Evolutionary conservation across 2,113 vertebrate species (phyloP).

Genomic region (Piprites chloris): DNA sequence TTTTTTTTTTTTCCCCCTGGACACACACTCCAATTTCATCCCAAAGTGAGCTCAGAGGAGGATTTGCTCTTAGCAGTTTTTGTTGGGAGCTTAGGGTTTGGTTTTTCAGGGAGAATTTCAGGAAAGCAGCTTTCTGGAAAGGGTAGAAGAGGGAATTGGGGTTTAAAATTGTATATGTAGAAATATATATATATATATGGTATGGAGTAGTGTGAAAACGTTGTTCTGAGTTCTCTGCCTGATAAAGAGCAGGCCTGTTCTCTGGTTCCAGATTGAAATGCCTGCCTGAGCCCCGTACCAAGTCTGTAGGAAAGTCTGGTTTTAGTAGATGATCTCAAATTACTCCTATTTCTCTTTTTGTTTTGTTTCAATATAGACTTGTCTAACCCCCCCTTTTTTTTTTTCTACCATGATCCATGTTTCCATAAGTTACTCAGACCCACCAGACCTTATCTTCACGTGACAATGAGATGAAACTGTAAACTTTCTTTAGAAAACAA

Average conservation of each 20-base stretch:
- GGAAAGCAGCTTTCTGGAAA: neutral
- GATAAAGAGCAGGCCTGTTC: neutral
- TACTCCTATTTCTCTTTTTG: neutral
- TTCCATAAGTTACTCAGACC: neutral
- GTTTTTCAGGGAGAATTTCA: neutral
- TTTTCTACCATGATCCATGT: neutral
- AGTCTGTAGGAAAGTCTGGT: neutral
- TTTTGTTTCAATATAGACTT: neutral
- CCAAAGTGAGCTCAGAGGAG: neutral
- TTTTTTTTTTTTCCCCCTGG: too few relatives aligned
- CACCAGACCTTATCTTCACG: neutral
- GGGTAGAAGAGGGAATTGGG: neutral
- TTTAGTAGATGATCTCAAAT: neutral
- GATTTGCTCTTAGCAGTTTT: neutral
- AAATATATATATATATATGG: neutral
- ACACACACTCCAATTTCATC: neutral
- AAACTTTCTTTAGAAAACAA: neutral
- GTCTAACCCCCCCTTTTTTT: neutral
- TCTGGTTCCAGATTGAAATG: neutral
- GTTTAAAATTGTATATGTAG: neutral
- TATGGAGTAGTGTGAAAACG: neutral
- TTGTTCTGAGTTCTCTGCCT: neutral
- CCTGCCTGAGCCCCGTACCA: neutral
- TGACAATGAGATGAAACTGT: neutral
- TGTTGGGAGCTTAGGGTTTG: neutral